Evolutionary conservation across 2,888 invertebrate species (phyloP), one percentile per base, ranked within the genome.

Genomic region (Strigamia crassipes): DNA sequence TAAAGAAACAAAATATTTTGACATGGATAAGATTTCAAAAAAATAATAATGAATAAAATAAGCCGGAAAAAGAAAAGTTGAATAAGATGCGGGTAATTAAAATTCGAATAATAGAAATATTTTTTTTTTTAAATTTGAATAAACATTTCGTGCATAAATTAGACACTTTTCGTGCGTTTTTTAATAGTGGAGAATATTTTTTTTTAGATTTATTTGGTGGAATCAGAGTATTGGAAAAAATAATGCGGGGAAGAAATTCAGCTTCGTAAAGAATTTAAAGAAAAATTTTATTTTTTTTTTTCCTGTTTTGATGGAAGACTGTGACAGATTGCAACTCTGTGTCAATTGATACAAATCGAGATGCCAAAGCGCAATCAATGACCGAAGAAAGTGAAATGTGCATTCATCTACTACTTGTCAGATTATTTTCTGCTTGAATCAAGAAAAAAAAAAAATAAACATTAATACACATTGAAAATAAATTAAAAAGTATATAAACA

Each of bases 271-370:
- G 31, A 73, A 73, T 73, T 73, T 73, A 73, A 12, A 73, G 31
- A 31, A 8, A 73, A 73, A 9, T 31, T 31, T 73, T 73, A n/a
- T 13, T 8, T 73, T 31, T 73, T 73, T n/a, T 73, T 27, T 31
- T 15, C 23, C 5, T 31, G 6, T 31, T 73, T 31, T 5, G 4
- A 13, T 38, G 31, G 73, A 31, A 73, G 73, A 23, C 31, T 73
- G 73, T 73, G 73, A 73, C 31, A 73, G 73, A 73, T 73, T 73
- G 73, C 73, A 73, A 73, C 27, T 38, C 38, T 31, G 73, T 73
- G 73, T 31, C 73, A 73, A 73, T 73, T 73, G 73, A 73, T 73
- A 73, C 73, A 73, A 73, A 73, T 73, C 73, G 73, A 73, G 73
- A 73, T 27, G 73, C 73, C 73, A 27, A n/a, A 66, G 13, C 18